Evolutionary conservation across 2,113 vertebrate genomes (phyloP), one percentile per base, ranked within the genome.

Genomic region (Arenaria interpres): DNA sequence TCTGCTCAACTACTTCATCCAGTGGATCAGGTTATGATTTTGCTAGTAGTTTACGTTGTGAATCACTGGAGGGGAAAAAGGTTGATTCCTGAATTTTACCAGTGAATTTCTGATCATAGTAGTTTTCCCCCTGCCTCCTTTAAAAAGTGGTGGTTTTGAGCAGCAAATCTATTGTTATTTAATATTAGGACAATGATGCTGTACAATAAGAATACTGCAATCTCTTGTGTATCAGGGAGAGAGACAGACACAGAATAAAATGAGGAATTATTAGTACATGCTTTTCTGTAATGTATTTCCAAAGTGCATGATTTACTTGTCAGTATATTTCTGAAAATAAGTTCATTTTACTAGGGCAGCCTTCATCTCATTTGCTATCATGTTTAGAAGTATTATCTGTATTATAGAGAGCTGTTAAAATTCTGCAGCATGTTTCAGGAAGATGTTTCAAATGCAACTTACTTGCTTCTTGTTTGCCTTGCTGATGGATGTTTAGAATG

Each of bases 1-100:
- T 98, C 95, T 97, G 84, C 95, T 97, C 76, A 84, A 76, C 64
- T 87, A 56, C 39, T 74, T 95, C 72, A 76, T 90, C 86, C 48
- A 76, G 14, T 95, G 91, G 90, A 94, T 81, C 62, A 68, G 54
- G 88, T 96, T 96, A 43, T 91, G 83, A 89, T 95, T 96, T 97
- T 95, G 60, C 75, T 96, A 69, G 56, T 66, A 96, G 85, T 93
- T 95, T 96, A 88, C 75, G 41, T 45, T 51, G 73, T 91, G 85
- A 91, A 85, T 95, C 33, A 33, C 28, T 60, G 57, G 10, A 19
- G 8, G 9, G 33, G 51, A 45, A 20, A 28, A 35, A n/a, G 66
- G 33, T 60, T 89, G 67, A 74, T 93, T 95, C 48, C 87, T 95
- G 68, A 91, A 62, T 93, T 66, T 95, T 63, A 48, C 74, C 69